Evolutionary conservation across 2,797 vertebrate species (phyloP), one percentile per base, ranked within the genome.

Genomic region (Alosa sapidissima): DNA sequence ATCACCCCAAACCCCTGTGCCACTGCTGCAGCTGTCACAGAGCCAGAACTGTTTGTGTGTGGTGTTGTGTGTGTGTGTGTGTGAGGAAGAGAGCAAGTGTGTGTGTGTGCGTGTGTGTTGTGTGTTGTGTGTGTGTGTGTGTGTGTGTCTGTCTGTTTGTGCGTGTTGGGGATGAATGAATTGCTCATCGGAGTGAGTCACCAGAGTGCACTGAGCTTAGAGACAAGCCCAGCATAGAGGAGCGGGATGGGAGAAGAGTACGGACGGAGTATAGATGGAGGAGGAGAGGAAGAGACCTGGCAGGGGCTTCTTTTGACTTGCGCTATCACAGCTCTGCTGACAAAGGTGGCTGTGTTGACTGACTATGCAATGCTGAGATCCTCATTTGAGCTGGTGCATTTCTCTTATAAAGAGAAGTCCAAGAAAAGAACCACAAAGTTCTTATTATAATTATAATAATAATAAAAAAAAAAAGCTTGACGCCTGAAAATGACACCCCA

Each of bases 21-120:
- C 81, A 88, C 78, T 49, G 47, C 54, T 82, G 86, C 81, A 41
- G 52, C 82, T 89, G 81, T 88, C 78, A 24, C 81, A 65, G 86
- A 81, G 65, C 19, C 3, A 54, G 58, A 54, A 41, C 48, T 45
- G 52, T 54, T 36, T 45, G 24, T 49, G 47, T 14, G 51, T 41
- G 82, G 85, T 41, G 41, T 54, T 33, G 82, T 85, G 54, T 55
- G 52, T 78, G 47, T n/a, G 81, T 83, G 28, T n/a, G 36, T 65
- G n/a, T 62, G 81, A 28, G 28, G 28, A 28, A 28, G 28, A 28
- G 28, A 28, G 28, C 72, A 82, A 36, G 65, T 81, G 2, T 68
- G 62, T 68, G 68, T 24, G 33, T 28, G 19, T 10, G 60, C 14
- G 62, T 54, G 24, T 3, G 58, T 6, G 9, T 6, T 2, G 54